Evolutionary conservation across 1,140 invertebrate genomes (phyloP).

Genomic region (Ceratina japonica): DNA sequence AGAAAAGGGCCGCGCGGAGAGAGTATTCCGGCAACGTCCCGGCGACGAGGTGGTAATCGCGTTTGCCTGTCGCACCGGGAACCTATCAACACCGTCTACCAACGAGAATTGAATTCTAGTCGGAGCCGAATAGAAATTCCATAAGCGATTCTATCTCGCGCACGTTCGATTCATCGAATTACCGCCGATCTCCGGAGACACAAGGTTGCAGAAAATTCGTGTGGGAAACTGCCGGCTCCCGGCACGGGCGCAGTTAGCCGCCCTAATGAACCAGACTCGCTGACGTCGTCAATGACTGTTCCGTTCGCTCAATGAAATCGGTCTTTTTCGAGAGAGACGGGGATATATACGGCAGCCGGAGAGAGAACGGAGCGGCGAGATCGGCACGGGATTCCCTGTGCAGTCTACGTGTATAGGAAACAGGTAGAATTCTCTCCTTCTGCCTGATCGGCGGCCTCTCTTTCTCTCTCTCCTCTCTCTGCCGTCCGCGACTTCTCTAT

Average conservation of each 20-base stretch:
- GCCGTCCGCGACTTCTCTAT: conserved; percentile 40
- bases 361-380: conserved; percentile 17
- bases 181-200: neutral
- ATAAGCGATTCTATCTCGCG: neutral
- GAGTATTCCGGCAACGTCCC: conserved; percentile 2
- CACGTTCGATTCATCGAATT: conserved; percentile 18
- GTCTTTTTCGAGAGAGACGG: conserved; percentile 32
- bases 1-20: too few relatives aligned
- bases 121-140: conserved; percentile 13
- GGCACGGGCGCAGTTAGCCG: conserved; percentile 16
- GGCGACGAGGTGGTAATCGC: conserved; percentile 7
- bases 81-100: conserved; percentile 12
- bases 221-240: conserved; percentile 8
- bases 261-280: conserved; percentile 54
- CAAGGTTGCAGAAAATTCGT: conserved; percentile 6
- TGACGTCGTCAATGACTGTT: conserved; percentile 49
- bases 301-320: conserved; percentile 56
- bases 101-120: neutral
- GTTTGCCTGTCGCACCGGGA: neutral
- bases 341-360: neutral
- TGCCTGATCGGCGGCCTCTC: neutral
- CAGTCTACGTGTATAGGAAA: conserved; percentile 7
- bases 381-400: conserved; percentile 5
- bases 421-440: conserved; percentile 56
- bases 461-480: too few relatives aligned